phyloP scores from a whole-genome alignment of 2,797 vertebrate species.

The Petrocephalus sullivani region DNA sequence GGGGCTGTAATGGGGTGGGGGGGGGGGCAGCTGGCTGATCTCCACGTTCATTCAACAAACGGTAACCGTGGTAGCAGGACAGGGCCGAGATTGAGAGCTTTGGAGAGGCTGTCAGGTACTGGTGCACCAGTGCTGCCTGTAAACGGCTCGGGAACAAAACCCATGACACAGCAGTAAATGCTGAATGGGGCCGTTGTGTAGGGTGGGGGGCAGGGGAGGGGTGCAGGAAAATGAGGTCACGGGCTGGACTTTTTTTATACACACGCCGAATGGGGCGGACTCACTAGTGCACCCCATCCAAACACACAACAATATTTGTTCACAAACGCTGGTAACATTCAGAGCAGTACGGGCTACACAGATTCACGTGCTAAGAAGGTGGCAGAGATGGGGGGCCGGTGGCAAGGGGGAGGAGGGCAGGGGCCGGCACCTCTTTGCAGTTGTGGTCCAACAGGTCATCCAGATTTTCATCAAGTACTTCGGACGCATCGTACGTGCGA shows the following conservation, averaged over 20 bases:
- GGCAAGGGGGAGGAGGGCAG: neutral
- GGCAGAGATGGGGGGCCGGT: neutral
- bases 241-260: neutral
- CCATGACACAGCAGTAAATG: slow-evolving; percentile 34
- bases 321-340: neutral
- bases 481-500: slow-evolving; percentile 78
- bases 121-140: slow-evolving; percentile 31
- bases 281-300: neutral
- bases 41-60: slow-evolving; percentile 35
- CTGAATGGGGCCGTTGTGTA: slow-evolving; percentile 40
- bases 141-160: slow-evolving; percentile 41
- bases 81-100: neutral
- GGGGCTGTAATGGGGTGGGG: no score
- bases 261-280: neutral
- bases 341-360: neutral
- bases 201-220: slow-evolving; percentile 9
- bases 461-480: slow-evolving; percentile 75
- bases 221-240: slow-evolving; percentile 12
- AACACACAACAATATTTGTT: neutral
- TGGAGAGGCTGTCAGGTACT: slow-evolving; percentile 29
- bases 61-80: slow-evolving; percentile 28
- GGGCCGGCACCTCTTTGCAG: neutral
- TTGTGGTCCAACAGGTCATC: slow-evolving; percentile 75
- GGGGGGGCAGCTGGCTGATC: slow-evolving; percentile 19
- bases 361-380: neutral